A percentile compares a stretch with the other conserved stretches of the same genome.
Evolutionary conservation across 2,888 invertebrate genomes (phyloP).

Genomic region (Nectonema munidae): DNA sequence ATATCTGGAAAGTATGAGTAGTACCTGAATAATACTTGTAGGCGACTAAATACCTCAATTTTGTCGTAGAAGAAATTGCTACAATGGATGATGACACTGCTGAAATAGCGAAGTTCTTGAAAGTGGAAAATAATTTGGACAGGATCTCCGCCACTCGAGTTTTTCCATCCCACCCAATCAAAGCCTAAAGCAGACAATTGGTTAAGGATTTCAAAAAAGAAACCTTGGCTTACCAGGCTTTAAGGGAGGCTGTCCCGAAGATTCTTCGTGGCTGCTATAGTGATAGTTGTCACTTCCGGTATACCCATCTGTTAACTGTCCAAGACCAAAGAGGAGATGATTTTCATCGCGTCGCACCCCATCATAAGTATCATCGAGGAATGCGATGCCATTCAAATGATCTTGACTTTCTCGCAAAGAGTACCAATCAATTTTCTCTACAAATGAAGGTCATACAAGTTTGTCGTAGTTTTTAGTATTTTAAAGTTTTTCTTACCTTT

Average conservation of each 20-base stretch:
- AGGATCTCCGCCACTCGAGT: conserved; percentile 30
- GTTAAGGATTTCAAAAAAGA: too few species aligned
- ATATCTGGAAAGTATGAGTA: too few species aligned
- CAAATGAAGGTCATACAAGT: neutral
- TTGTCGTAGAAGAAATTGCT: conserved; percentile 51
- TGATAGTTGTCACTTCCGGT: conserved; percentile 25
- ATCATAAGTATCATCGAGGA: neutral
- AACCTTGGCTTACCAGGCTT: too few species aligned
- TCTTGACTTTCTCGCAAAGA: neutral
- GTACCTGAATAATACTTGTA: too few species aligned
- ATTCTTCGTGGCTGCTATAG: too few species aligned
- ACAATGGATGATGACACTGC: conserved; percentile 40
- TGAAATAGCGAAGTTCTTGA: conserved; percentile 49
- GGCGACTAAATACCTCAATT: too few species aligned
- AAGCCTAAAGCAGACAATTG: conserved; percentile 28
- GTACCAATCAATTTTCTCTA: neutral
- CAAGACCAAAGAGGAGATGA: conserved; percentile 41
- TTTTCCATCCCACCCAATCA: conserved; percentile 61
- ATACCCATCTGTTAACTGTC: conserved; percentile 37
- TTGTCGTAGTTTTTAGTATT: conserved; percentile 8
- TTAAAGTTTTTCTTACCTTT: conserved; percentile 32
- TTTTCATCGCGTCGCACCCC: conserved; percentile 33
- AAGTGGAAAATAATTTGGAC: conserved; percentile 48
- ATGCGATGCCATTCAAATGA: conserved; percentile 19
- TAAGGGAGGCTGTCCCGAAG: too few species aligned